These are phyloP conservation scores for Pararge aegeria DNA, from an alignment of 1,140 invertebrate species.

Conservation along the genomic window DNA sequence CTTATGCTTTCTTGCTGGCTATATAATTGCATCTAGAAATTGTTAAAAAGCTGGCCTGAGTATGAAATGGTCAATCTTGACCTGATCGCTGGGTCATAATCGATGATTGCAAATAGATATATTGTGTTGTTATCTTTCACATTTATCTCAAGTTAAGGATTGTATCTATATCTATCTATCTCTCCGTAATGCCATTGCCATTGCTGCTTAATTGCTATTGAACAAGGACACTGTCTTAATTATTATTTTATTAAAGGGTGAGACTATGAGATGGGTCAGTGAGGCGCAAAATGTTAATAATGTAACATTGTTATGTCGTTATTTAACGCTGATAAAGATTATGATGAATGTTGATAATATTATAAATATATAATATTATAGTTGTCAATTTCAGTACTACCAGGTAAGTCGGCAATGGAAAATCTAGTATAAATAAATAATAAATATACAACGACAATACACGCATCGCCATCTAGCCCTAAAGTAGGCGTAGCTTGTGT, in stretches of 20 bases:
- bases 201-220: constrained; percentile 7
- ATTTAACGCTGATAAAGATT: too few species aligned
- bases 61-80: background rate
- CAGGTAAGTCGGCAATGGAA: too few species aligned
- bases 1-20: too few species aligned
- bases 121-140: background rate
- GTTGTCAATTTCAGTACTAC: too few species aligned
- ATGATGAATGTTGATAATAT: too few species aligned
- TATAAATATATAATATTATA: too few species aligned
- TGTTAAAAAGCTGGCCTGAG: background rate
- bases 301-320: too few species aligned
- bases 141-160: background rate
- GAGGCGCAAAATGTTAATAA: background rate
- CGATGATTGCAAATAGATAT: background rate
- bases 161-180: background rate
- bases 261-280: background rate
- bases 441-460: too few species aligned
- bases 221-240: background rate
- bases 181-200: constrained; percentile 2
- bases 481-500: too few species aligned
- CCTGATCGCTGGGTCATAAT: background rate
- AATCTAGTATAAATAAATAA: too few species aligned
- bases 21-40: background rate
- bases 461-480: too few species aligned
- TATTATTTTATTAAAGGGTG: constrained; percentile 1